phyloP scores from a whole-genome alignment of 2,797 vertebrate genomes.

The Schizothorax lantsangensis region DNA sequence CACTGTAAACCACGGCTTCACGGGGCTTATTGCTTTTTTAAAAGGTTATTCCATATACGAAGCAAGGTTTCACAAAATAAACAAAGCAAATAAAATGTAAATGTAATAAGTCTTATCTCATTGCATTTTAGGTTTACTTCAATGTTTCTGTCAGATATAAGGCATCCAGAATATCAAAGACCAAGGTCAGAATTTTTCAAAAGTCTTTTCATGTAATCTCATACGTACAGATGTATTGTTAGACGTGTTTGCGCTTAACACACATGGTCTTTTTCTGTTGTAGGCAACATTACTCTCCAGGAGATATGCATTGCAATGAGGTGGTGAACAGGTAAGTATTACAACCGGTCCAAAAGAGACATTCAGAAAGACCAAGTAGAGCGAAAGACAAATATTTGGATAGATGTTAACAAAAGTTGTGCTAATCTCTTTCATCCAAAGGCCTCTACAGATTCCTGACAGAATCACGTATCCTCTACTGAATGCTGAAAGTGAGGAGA shows the following conservation, averaged over 20 bases:
- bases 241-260: not conserved
- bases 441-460: conserved; percentile 60
- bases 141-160: conserved; percentile 50
- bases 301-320: conserved; percentile 29
- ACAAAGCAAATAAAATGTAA: too few species aligned
- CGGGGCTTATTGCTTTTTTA: not conserved
- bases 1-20: too few species aligned
- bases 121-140: conserved; percentile 58
- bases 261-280: not conserved
- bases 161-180: conserved; percentile 51
- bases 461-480: conserved; percentile 39
- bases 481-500: conserved; percentile 44
- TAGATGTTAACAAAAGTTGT: not conserved
- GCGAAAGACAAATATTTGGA: conserved; percentile 9
- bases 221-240: not conserved
- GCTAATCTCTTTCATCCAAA: conserved; percentile 49
- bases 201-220: not conserved
- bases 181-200: conserved; percentile 60
- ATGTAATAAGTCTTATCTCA: conserved; percentile 33
- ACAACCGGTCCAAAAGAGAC: not conserved
- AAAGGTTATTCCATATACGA: too few species aligned
- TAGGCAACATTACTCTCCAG: conserved; percentile 21
- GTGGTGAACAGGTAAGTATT: conserved; percentile 13
- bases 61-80: too few species aligned
- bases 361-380: not conserved